These are phyloP conservation scores for Pogonocherus hispidulus DNA, from an alignment of 2,888 invertebrate genomes.

Conservation along the genomic window DNA sequence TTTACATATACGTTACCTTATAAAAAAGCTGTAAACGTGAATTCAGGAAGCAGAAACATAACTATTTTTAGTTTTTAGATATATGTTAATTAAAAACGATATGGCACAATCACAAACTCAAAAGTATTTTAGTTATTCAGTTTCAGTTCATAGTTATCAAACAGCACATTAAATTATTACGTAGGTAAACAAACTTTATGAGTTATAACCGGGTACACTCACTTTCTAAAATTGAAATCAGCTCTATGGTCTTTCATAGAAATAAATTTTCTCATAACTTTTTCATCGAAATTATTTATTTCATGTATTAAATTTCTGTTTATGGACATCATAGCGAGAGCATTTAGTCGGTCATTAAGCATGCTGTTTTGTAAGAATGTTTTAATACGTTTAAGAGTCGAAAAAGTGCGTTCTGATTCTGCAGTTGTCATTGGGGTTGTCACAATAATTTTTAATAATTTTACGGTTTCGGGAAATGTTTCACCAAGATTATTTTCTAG, in stretches of 20 bases:
- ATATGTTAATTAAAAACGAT: too few relatives aligned
- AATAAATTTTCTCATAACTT: neutral
- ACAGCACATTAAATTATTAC: too few relatives aligned
- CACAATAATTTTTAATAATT: constrained; percentile 10
- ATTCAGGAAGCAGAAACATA: too few relatives aligned
- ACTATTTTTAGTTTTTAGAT: too few relatives aligned
- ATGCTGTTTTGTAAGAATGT: neutral
- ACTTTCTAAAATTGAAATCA: neutral
- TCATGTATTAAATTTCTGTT: neutral
- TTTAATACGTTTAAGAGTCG: constrained; percentile 1
- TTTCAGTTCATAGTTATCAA: neutral
- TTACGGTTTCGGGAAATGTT: neutral
- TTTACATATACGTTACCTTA: too few relatives aligned
- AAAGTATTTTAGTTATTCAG: too few relatives aligned
- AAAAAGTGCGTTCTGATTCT: constrained; percentile 2
- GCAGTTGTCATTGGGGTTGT: constrained; percentile 13
- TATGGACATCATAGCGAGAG: constrained; percentile 5
- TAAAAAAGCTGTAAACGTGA: too few relatives aligned
- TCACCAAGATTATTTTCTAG: neutral
- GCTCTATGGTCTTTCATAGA: neutral
- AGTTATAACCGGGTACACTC: too few relatives aligned
- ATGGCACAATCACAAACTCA: too few relatives aligned
- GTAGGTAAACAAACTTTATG: too few relatives aligned
- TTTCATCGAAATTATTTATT: constrained; percentile 4
- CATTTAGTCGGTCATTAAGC: neutral